These are phyloP conservation scores for Catotricha subobsoleta DNA, from an alignment of 2,888 invertebrate species.

Conservation along the genomic window DNA sequence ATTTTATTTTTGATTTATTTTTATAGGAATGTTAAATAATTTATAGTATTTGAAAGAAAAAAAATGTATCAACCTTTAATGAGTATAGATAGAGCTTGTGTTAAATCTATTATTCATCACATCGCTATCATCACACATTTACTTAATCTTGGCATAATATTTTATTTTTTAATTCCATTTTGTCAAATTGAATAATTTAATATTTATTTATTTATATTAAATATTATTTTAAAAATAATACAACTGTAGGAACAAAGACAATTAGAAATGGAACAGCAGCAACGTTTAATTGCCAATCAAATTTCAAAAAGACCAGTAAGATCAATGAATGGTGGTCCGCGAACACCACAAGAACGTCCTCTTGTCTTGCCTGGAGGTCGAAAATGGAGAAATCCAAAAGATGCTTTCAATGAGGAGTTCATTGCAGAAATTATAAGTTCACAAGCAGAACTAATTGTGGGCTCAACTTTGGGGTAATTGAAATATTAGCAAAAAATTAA, in stretches of 20 bases:
- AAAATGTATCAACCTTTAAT: too few species aligned
- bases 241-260: constrained; percentile 12
- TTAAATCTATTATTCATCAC: too few species aligned
- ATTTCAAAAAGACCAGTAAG: constrained; percentile 31
- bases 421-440: constrained; percentile 70
- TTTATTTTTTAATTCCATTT: too few species aligned
- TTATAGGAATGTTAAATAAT: too few species aligned
- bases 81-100: too few species aligned
- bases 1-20: too few species aligned
- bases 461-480: constrained; percentile 66
- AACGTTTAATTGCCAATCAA: constrained; percentile 32
- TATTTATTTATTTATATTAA: constrained; percentile 6
- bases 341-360: constrained; percentile 48
- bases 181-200: neutral
- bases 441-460: constrained; percentile 71
- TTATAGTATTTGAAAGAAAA: too few species aligned
- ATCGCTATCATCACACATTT: too few species aligned
- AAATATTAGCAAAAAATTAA: neutral
- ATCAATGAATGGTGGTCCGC: constrained; percentile 40
- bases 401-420: constrained; percentile 76
- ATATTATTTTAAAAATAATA: too few species aligned
- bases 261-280: constrained; percentile 32
- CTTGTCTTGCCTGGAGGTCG: constrained; percentile 60
- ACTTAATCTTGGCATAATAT: too few species aligned
- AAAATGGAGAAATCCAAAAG: constrained; percentile 64